Evolutionary conservation across 2,113 vertebrate species (phyloP).

Genomic region (Xiphophorus maculatus): DNA sequence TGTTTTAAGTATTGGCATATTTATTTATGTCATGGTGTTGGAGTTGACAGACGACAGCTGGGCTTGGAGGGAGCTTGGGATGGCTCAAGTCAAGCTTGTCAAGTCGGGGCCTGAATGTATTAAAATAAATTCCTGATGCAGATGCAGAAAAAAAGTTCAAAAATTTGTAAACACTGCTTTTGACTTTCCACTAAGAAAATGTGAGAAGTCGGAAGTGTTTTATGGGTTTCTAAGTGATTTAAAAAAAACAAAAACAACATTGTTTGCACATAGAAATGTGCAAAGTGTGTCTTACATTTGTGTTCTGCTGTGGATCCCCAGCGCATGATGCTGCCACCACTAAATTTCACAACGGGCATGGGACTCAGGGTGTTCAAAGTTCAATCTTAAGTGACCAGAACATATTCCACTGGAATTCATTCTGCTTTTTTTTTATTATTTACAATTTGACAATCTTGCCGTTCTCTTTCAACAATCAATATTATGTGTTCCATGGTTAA

Average conservation of each 20-base stretch:
- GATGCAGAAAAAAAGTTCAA: background rate
- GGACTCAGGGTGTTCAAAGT: background rate
- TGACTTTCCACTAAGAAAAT: background rate
- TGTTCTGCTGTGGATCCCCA: background rate
- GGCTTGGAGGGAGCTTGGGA: conserved; percentile 8
- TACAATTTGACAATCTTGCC: too few relatives aligned
- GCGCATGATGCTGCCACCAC: background rate
- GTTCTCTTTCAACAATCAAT: too few relatives aligned
- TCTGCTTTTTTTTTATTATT: too few relatives aligned
- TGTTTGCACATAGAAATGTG: background rate
- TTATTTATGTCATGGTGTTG: conserved; percentile 19
- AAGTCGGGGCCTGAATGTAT: conserved; percentile 18
- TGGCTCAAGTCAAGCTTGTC: conserved; percentile 2
- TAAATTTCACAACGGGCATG: background rate
- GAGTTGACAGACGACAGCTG: conserved; percentile 32
- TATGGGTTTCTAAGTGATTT: background rate
- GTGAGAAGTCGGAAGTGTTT: background rate
- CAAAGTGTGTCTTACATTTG: background rate
- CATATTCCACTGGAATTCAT: too few relatives aligned
- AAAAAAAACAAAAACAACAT: background rate
- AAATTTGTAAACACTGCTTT: too few relatives aligned
- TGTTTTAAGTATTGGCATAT: conserved; percentile 32
- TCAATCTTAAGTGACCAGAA: background rate
- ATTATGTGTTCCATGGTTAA: too few relatives aligned
- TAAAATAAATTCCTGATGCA: conserved; percentile 16